Conservation (phyloP, 2,797 vertebrate genomes). For the Ambastaia sidthimunki region DNA sequence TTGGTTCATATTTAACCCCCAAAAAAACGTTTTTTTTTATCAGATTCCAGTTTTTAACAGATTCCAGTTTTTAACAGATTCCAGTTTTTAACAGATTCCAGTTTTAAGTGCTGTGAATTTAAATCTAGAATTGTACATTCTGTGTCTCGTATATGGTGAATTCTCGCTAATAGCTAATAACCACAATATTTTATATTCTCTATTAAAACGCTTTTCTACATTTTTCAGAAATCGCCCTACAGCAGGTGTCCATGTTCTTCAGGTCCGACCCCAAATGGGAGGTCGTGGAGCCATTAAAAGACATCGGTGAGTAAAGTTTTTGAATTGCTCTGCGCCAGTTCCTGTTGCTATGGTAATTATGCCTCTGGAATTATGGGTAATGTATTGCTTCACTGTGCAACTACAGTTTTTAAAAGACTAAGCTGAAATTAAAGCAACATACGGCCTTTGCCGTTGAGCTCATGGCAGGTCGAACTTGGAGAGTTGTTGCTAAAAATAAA, state of each 20-base stretch:
- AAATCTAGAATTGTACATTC: no score
- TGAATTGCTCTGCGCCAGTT: not conserved
- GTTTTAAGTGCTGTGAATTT: no score
- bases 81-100: no score
- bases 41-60: no score
- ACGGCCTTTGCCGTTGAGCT: not conserved
- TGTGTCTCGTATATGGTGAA: no score
- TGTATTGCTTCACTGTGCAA: no score
- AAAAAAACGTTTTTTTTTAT: no score
- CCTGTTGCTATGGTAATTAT: not conserved
- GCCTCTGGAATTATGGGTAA: no score
- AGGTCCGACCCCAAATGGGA: constrained; percentile 97
- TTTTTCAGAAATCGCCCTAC: constrained; percentile 91
- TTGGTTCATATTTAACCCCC: no score
- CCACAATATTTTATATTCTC: no score
- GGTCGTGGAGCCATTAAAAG: constrained; percentile 92
- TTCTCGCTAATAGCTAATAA: no score
- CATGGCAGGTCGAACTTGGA: not conserved
- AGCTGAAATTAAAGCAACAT: not conserved
- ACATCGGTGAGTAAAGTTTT: constrained; percentile 84
- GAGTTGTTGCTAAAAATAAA: not conserved
- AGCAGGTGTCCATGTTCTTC: constrained; percentile 99
- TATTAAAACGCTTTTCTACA: not conserved
- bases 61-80: no score
- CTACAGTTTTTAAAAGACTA: not conserved